Evolutionary conservation across 2,797 vertebrate genomes (phyloP), one percentile per base, ranked within the genome.

Genomic region (Orestias chungarensis): DNA sequence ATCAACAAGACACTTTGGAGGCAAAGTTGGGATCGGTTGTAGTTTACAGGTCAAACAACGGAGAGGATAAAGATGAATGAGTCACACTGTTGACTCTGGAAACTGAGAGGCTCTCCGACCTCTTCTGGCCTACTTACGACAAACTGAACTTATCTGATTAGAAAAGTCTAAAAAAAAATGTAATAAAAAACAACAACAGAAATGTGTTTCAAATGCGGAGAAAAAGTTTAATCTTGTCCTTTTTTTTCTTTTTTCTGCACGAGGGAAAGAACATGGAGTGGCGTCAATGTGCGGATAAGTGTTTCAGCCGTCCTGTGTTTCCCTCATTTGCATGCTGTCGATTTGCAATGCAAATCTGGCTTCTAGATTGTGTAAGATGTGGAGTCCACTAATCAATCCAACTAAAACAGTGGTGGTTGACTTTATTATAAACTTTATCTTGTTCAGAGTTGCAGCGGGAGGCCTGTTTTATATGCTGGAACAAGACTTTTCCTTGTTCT

Each of bases 321-420:
- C 67, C 66, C 64, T 70, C 44, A 82, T 93, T 93, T 93, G 85
- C 87, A 90, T 91, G 68, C 70, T 3, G 73, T 66, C 42, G 17
- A 85, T 92, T 93, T 92, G 87, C 92, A 89, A 75, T 86, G 85
- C 89, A 93, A 93, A 92, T 64, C 18, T 57, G 64, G 7, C 44
- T 47, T 2, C 50, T 64, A 74, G 80, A 86, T 86, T 75, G 69
- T 72, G 78, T 67, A 74, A 72, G 66, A 73, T 38, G 38, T 25
- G 17, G 64, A 55, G 70, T 75, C 38, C 54, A 29, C 76, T 40
- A 68, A 82, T 67, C 70, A 78, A 82, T 81, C 69, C 66, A 52
- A 79, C 55, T 75, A 65, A n/a, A 31, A 11, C 27, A 0, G 10
- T 7, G 20, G 38, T 40, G 64, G 6, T 9, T 44, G 43, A 67